phyloP scores from a whole-genome alignment of 1,140 invertebrate genomes.

The Halesus radiatus region DNA sequence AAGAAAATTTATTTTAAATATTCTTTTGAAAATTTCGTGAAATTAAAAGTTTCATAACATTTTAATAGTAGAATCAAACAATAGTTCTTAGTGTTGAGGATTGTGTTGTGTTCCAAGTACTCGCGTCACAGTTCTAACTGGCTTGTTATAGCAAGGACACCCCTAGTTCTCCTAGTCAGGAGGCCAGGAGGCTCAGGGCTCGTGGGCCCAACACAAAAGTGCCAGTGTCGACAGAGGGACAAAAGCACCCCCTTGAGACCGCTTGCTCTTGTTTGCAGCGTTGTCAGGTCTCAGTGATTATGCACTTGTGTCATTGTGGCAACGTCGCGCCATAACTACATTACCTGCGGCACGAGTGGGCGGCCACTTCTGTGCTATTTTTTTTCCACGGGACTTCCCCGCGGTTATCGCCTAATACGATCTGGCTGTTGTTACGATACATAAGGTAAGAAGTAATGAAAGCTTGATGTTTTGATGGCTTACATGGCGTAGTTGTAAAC shows the following conservation, averaged over 20 bases:
- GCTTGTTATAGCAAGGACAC: conserved; percentile 20
- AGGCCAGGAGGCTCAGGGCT: not conserved
- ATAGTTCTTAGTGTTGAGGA: not conserved
- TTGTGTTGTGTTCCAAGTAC: not conserved
- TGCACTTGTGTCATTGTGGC: conserved; percentile 43
- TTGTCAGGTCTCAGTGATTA: conserved; percentile 52
- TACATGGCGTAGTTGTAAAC: too few species aligned
- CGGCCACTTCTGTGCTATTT: too few species aligned
- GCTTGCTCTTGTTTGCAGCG: conserved; percentile 10
- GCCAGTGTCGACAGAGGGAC: conserved; percentile 16
- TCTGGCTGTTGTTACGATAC: too few species aligned
- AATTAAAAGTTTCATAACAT: too few species aligned
- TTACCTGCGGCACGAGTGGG: too few species aligned
- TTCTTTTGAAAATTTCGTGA: too few species aligned
- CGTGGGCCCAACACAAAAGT: conserved; percentile 18
- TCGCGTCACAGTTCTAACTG: not conserved
- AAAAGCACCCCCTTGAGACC: conserved; percentile 12
- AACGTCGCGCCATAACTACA: not conserved
- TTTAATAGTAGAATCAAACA: too few species aligned
- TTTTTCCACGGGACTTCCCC: too few species aligned
- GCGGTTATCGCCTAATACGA: too few species aligned
- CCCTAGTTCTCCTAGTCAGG: not conserved
- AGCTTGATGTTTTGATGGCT: too few species aligned
- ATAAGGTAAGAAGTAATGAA: too few species aligned
- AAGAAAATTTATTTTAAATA: too few species aligned